Evolutionary conservation across 1,140 invertebrate species (phyloP).

Genomic region (Vollenhovia emeryi): DNA sequence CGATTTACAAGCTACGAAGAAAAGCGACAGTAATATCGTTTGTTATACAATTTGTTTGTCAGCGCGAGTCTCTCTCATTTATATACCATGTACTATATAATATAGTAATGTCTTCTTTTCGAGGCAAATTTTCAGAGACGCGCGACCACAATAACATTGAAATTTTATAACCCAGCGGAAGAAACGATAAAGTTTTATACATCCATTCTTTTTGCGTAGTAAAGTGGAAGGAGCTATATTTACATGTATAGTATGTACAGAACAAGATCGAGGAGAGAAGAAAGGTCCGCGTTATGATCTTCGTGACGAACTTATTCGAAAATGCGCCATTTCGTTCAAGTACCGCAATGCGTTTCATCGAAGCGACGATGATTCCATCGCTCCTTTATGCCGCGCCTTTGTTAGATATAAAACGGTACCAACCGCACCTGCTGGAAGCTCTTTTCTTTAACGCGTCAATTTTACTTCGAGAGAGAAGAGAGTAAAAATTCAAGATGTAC

Average conservation of each 20-base stretch:
- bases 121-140: not conserved
- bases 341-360: slow-evolving; percentile 26
- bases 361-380: slow-evolving; percentile 50
- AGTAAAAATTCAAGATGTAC: not conserved
- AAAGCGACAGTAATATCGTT: slow-evolving; percentile 26
- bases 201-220: slow-evolving; percentile 1
- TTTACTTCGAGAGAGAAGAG: not conserved
- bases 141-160: slow-evolving; percentile 15
- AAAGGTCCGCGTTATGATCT: slow-evolving; percentile 6
- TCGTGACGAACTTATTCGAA: slow-evolving; percentile 46
- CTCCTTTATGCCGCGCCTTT: slow-evolving; percentile 15
- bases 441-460: slow-evolving; percentile 20
- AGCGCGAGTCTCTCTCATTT: not conserved
- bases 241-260: not conserved
- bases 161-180: not conserved
- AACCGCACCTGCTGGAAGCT: not conserved
- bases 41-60: not conserved
- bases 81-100: not conserved
- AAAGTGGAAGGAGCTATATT: slow-evolving; percentile 23
- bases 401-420: slow-evolving; percentile 31
- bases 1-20: slow-evolving; percentile 10
- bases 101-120: not conserved
- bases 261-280: not conserved
- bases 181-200: not conserved
- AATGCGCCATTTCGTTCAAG: slow-evolving; percentile 36